phyloP scores from a whole-genome alignment of 2,113 vertebrate species.

The Phodopus roborovskii region DNA sequence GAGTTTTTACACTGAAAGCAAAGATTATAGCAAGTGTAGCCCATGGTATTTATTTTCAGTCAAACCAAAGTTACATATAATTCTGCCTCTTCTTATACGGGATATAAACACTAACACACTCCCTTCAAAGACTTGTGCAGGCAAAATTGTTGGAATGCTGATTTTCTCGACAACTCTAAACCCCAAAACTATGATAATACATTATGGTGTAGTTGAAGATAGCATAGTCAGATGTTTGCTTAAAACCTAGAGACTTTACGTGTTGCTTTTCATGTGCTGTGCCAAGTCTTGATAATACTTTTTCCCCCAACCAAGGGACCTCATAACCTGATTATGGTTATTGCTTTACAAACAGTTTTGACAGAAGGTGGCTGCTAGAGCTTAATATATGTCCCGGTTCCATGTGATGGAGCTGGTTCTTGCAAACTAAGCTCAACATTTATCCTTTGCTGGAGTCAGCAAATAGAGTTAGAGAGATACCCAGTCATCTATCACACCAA shows the following conservation, averaged over 20 bases:
- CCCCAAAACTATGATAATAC: constrained; percentile 90
- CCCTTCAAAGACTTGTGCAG: constrained; percentile 91
- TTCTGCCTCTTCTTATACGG: constrained; percentile 99
- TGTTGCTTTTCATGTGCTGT: constrained; percentile 95
- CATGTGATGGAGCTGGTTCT: constrained; percentile 90
- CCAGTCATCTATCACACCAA: constrained; percentile 99
- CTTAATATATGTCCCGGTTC: constrained; percentile 90
- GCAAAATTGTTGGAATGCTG: constrained; percentile 91
- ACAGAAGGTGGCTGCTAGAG: constrained; percentile 94
- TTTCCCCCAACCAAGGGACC: constrained; percentile 94
- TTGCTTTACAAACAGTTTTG: constrained; percentile 95
- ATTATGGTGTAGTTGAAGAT: constrained; percentile 91
- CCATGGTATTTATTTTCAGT: constrained; percentile 99
- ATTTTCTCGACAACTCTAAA: constrained; percentile 89
- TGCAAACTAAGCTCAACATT: constrained; percentile 95
- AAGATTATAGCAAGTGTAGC: constrained; percentile 98
- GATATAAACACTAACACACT: constrained; percentile 95
- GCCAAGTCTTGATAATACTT: constrained; percentile 94
- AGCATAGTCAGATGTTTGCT: constrained; percentile 93
- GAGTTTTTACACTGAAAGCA: constrained; percentile 97
- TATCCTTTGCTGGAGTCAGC: constrained; percentile 97
- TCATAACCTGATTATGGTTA: constrained; percentile 94
- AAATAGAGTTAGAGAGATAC: constrained; percentile 96
- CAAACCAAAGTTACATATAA: constrained; percentile 99
- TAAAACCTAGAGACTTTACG: constrained; percentile 94